Conservation (phyloP, 1,140 invertebrate genomes). For the Drosophila ercepeae region DNA sequence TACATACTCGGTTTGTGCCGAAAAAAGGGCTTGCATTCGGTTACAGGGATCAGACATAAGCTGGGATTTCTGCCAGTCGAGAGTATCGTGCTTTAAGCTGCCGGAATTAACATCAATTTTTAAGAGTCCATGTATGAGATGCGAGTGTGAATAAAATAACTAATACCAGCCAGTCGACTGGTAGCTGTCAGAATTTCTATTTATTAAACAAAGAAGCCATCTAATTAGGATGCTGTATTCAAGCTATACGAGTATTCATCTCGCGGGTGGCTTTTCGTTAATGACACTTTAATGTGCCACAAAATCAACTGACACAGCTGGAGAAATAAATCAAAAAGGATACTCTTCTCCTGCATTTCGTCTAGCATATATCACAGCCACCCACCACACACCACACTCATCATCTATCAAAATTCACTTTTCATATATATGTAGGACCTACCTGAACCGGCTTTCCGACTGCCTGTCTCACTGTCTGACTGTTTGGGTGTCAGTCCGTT, state of each 20-base stretch:
- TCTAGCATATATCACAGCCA: constrained; percentile 42
- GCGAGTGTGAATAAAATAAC: constrained; percentile 1
- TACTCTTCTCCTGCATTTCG: constrained; percentile 28
- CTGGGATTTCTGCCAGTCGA: constrained; percentile 39
- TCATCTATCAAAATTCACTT: constrained; percentile 80
- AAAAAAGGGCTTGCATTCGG: constrained; percentile 28
- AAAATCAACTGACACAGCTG: constrained; percentile 46
- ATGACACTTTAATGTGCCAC: constrained; percentile 57
- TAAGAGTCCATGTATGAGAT: constrained; percentile 36
- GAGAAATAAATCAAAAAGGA: constrained; percentile 56
- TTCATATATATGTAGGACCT: constrained; percentile 28
- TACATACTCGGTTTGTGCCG: constrained; percentile 34
- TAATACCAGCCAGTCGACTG: constrained; percentile 21
- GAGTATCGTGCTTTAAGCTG: constrained; percentile 66
- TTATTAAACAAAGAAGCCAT: constrained; percentile 37
- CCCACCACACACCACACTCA: constrained; percentile 1
- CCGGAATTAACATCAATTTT: constrained; percentile 75
- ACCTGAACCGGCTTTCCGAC: not conserved
- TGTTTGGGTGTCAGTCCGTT: constrained; percentile 25
- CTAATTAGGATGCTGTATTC: constrained; percentile 44
- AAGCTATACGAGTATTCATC: constrained; percentile 24
- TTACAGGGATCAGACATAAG: constrained; percentile 29
- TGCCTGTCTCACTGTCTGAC: constrained; percentile 1
- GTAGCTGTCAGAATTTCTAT: constrained; percentile 32
- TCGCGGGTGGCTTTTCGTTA: constrained; percentile 37